Conservation (phyloP, 2,888 invertebrate species). For the Caprella mutica region DNA sequence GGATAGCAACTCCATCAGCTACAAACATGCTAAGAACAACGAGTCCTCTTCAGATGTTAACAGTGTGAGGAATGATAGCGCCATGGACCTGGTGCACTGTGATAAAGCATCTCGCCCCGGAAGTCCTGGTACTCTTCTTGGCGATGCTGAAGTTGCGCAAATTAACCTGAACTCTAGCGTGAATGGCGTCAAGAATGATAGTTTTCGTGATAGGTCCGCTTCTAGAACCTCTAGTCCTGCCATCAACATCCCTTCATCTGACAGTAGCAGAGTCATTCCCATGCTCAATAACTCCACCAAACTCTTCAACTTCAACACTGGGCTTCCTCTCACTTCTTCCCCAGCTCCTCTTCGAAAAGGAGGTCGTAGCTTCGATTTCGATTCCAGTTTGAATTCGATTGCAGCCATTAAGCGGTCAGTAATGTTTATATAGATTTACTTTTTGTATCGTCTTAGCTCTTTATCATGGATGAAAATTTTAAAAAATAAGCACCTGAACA, state of each 20-base stretch:
- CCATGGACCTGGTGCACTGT: not conserved
- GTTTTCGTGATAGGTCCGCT: not conserved
- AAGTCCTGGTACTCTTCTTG: slow-evolving; percentile 1
- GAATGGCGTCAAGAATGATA: too few species aligned
- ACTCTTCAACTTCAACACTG: slow-evolving; percentile 70
- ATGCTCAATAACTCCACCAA: slow-evolving; percentile 69
- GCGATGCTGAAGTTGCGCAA: slow-evolving; percentile 3
- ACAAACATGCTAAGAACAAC: slow-evolving; percentile 1
- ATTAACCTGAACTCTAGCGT: too few species aligned
- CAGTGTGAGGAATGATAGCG: not conserved
- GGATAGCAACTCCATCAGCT: slow-evolving; percentile 1
- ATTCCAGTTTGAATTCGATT: slow-evolving; percentile 63
- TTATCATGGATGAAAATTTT: too few species aligned
- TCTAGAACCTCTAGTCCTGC: slow-evolving; percentile 34
- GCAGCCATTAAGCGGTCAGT: slow-evolving; percentile 67
- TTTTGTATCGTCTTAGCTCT: too few species aligned
- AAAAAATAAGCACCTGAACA: too few species aligned
- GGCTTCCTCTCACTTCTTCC: slow-evolving; percentile 70
- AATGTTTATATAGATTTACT: not conserved
- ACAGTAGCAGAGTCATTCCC: slow-evolving; percentile 52
- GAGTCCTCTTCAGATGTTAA: not conserved
- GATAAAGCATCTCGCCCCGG: not conserved
- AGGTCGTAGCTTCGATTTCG: slow-evolving; percentile 63
- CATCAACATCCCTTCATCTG: slow-evolving; percentile 52
- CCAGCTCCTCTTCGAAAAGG: slow-evolving; percentile 70